Evolutionary conservation across 1,140 invertebrate genomes (phyloP), one percentile per base, ranked within the genome.

Genomic region (Cotesia typhae): DNA sequence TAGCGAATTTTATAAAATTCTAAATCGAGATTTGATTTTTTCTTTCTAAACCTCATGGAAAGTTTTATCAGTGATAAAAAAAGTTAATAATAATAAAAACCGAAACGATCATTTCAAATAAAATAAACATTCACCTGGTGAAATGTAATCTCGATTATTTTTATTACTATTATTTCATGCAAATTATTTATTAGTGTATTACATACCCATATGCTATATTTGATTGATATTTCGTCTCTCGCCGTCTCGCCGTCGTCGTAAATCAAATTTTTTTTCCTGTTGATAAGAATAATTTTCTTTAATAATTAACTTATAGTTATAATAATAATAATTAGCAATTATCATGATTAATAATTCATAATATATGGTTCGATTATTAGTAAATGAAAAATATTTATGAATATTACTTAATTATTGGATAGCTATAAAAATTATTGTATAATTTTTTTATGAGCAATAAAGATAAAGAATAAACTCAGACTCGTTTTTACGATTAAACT

Each of bases 171-270:
- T 38, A 20, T 17, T 1, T 20, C 3, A 55, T 14, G 28, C 28
- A 71, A 52, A 37, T 37, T 38, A 52, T 67, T 60, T 51, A 10
- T 66, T 60, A 6, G 37, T 52, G 41, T 28, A 51, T 60, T 59
- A 59, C 67, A 36, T 74, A 76, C 75, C 72, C 55, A 53, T 74
- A 68, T 74, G 72, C 75, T 76, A 76, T 63, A 72, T 72, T 61
- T 60, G 75, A 70, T 71, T 60, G 67, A 60, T 71, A 65, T 70
- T 72, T 52, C 47, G 37, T 69, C 67, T 57, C 38, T 73, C 55
- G 20, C 63, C 64, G 66, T 74, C 67, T 64, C 71, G 35, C 52
- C 67, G 55, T 53, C 38, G 37, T 37, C 70, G 72, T 67, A 66
- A 28, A 4, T 74, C 70, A 47, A 28, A 38, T 51, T 37, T 57